Evolutionary conservation across 2,888 invertebrate species (phyloP), one percentile per base, ranked within the genome.

Genomic region (Pocota personata): DNA sequence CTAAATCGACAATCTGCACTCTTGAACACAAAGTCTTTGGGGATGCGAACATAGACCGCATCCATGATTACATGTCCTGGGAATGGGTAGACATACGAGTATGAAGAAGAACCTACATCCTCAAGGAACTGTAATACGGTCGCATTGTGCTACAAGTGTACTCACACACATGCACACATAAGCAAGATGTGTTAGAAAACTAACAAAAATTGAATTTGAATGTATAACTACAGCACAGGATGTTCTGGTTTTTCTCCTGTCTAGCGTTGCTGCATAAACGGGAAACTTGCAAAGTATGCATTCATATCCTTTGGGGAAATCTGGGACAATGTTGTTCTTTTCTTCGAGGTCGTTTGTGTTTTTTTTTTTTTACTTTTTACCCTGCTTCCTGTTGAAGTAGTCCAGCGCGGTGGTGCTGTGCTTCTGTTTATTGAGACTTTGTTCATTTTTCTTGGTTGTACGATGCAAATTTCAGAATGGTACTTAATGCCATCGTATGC

Each of bases 311-410:
- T 67, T 67, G 55, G 86, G 84, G 82, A 86, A 86, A 86, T 86
- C 86, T 86, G 67, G 82, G 76, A 82, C 86, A 82, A 76, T 82
- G 86, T 86, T 80, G 71, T 82, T 82, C 80, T 86, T 76, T 82
- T 82, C 77, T 82, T 82, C 48, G 72, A 77, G 79, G 79, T 84
- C 69, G 71, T 64, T 84, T 60, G 30, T 37, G 8, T 30, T 60
- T 8, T 50, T 48, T 1, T 52, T 43, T 27, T 71, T 48, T 27
- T 69, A 32, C 7, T n/a, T 58, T 50, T 67, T 16, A 30, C 8
- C 12, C 46, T 40, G 4, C 46, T 19, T 48, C 32, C 71, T 67
- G 55, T 21, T 58, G 27, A 58, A 16, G 60, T 14, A 46, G n/a
- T 27, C 37, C 57, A 32, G 8, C 24, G n/a, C 14, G 66, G n/a